Percentiles rank a stretch among this genome's conserved stretches.
These are phyloP conservation scores for Drosophila yooni DNA, from an alignment of 2,888 invertebrate genomes.

Conservation along the genomic window DNA sequence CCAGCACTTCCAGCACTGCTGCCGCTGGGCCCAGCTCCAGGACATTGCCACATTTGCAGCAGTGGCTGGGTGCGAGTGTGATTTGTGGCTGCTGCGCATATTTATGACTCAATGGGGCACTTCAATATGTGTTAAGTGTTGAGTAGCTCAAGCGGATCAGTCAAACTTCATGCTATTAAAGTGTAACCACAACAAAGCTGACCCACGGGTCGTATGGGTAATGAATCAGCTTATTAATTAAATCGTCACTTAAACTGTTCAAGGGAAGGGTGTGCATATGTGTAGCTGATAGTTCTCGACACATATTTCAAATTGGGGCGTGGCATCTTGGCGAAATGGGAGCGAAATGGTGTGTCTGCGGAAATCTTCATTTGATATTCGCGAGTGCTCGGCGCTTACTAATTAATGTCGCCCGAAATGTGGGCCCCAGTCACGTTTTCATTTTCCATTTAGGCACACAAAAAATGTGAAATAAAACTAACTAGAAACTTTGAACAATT, in stretches of 20 bases:
- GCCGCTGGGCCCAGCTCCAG: conserved; percentile 28
- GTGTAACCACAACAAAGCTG: conserved; percentile 30
- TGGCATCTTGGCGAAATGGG: conserved; percentile 66
- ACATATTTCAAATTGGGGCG: conserved; percentile 39
- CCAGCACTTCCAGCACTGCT: not conserved
- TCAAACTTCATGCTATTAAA: conserved; percentile 39
- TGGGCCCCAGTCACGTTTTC: conserved; percentile 29
- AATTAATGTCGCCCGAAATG: conserved; percentile 49
- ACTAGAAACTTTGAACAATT: conserved; percentile 43
- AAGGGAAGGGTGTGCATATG: conserved; percentile 19
- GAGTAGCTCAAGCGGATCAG: conserved; percentile 48
- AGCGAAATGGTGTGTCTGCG: conserved; percentile 41
- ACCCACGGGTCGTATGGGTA: conserved; percentile 22
- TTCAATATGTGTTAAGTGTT: conserved; percentile 50
- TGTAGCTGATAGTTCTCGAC: not conserved
- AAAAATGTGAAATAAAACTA: conserved; percentile 15
- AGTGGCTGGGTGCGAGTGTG: conserved; percentile 11
- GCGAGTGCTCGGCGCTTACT: conserved; percentile 33
- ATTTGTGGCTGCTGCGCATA: conserved; percentile 43
- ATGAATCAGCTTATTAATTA: conserved; percentile 54
- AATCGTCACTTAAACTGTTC: conserved; percentile 43
- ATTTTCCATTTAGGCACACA: conserved; percentile 27
- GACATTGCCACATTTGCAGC: conserved; percentile 39
- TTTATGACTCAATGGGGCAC: conserved; percentile 58
- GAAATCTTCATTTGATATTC: conserved; percentile 59